These are phyloP conservation scores for Steatocranus sp. DNA, from an alignment of 2,797 vertebrate genomes.

Conservation along the genomic window DNA sequence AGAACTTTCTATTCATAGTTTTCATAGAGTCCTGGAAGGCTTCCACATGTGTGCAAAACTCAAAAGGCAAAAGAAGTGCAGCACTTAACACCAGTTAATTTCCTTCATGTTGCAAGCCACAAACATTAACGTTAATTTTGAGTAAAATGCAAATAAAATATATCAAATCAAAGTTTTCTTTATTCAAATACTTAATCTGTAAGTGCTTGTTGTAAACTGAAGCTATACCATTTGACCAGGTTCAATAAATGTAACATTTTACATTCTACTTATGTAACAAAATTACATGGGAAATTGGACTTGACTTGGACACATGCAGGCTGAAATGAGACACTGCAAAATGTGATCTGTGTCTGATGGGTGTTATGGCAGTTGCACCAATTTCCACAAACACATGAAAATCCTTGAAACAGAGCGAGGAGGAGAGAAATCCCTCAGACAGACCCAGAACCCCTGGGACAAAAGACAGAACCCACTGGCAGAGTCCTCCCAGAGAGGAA, in stretches of 20 bases:
- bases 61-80: not conserved
- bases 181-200: not conserved
- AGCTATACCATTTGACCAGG: not conserved
- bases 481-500: not conserved
- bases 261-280: not conserved
- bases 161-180: not conserved
- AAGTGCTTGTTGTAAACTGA: not conserved
- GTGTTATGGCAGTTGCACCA: not conserved
- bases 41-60: not conserved
- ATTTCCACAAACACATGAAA: not conserved
- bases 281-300: not conserved
- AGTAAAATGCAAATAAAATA: not conserved
- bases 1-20: not conserved
- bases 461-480: not conserved
- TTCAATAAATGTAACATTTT: not conserved
- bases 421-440: not conserved
- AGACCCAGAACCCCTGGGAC: not conserved
- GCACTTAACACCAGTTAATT: not conserved
- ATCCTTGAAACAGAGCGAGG: not conserved
- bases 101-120: not conserved
- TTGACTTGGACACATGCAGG: not conserved
- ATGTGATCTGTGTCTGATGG: not conserved
- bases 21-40: not conserved
- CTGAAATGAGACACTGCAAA: not conserved
- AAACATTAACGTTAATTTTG: not conserved